Evolutionary conservation across 2,797 vertebrate genomes (phyloP).

Genomic region (Mus minutoides): DNA sequence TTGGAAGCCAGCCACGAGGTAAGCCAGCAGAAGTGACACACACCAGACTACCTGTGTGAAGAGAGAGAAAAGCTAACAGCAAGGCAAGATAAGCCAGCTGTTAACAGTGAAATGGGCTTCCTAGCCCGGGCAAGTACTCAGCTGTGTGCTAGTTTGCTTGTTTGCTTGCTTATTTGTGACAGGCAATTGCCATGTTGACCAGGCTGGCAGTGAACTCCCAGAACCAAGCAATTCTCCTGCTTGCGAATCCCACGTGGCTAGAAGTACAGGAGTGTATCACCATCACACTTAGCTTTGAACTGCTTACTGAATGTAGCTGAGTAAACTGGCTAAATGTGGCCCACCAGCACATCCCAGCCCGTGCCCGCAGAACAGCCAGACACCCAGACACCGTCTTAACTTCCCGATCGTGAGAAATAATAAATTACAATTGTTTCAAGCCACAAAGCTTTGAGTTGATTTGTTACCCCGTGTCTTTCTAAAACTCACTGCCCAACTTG

Average conservation of each 20-base stretch:
- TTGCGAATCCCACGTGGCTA: not conserved
- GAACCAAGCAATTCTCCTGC: not conserved
- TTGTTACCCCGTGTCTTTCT: not conserved
- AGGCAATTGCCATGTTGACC: not conserved
- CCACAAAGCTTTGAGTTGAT: not conserved
- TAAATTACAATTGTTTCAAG: not conserved
- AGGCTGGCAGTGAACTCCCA: not conserved
- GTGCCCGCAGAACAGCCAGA: not conserved
- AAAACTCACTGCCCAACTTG: not conserved
- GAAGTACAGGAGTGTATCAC: not conserved
- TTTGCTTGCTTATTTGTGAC: not conserved
- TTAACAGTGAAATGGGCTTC: not conserved
- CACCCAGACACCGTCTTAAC: no score
- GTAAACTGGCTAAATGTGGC: not conserved
- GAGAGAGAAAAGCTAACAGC: not conserved
- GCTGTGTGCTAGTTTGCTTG: not conserved
- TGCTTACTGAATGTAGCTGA: not conserved
- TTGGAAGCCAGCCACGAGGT: not conserved
- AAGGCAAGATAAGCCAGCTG: not conserved
- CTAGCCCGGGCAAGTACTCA: not conserved
- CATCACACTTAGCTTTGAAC: not conserved
- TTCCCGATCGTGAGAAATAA: constrained; percentile 9
- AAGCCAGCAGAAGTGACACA: not conserved
- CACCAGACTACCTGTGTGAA: not conserved
- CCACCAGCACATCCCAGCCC: not conserved